These are phyloP conservation scores for Calephelis nemesis DNA, from an alignment of 1,140 invertebrate species.

Conservation along the genomic window DNA sequence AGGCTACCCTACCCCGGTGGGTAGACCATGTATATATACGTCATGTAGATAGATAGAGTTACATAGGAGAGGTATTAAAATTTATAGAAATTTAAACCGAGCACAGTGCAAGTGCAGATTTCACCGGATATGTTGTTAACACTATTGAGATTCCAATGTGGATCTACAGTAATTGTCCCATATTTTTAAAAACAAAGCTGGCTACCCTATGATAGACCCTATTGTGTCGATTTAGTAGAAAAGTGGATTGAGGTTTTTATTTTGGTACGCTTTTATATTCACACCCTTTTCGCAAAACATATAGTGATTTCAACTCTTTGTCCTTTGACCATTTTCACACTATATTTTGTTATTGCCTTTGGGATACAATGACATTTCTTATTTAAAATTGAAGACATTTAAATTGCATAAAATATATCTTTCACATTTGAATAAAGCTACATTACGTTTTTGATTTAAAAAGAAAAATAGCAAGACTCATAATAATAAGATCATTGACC, in stretches of 20 bases:
- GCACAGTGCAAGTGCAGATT: too few species aligned
- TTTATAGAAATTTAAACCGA: too few species aligned
- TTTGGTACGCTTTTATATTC: conserved; percentile 4
- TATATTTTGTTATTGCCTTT: conserved; percentile 6
- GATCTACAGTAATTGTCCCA: background rate
- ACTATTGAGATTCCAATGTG: too few species aligned
- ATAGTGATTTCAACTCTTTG: conserved; percentile 4
- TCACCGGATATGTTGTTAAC: too few species aligned
- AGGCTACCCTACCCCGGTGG: too few species aligned
- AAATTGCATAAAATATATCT: background rate
- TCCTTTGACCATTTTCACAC: conserved; percentile 9
- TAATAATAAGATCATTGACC: too few species aligned
- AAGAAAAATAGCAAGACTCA: too few species aligned
- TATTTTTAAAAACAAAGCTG: background rate
- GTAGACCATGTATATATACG: too few species aligned
- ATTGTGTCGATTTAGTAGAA: conserved; percentile 16
- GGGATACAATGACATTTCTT: background rate
- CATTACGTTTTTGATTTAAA: too few species aligned
- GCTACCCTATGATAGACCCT: background rate
- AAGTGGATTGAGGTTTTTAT: conserved; percentile 16
- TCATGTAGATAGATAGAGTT: too few species aligned
- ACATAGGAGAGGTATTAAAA: too few species aligned
- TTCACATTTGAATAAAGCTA: background rate
- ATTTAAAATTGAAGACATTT: background rate
- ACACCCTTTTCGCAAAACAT: conserved; percentile 14